phyloP scores from a whole-genome alignment of 2,797 vertebrate genomes.

The Thaleichthys pacificus region DNA sequence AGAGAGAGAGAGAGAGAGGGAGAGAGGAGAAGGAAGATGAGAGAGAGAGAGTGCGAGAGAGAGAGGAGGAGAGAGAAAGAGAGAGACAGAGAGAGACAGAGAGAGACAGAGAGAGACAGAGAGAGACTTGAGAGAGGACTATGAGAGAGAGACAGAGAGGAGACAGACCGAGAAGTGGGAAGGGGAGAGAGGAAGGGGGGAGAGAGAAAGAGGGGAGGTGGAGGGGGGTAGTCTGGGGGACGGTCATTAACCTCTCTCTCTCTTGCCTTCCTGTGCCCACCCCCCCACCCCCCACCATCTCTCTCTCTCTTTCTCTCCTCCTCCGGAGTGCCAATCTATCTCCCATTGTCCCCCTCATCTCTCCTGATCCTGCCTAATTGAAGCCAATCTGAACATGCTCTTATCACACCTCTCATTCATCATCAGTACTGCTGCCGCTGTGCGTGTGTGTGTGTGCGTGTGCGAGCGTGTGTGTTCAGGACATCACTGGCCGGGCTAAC shows the following conservation, averaged over 20 bases:
- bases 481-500: too few relatives aligned
- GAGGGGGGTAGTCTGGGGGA: not conserved
- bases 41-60: slow-evolving; percentile 1
- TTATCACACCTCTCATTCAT: slow-evolving; percentile 39
- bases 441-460: too few relatives aligned
- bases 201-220: slow-evolving; percentile 37
- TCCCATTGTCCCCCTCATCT: slow-evolving; percentile 68
- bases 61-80: not conserved
- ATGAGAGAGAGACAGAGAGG: slow-evolving; percentile 43
- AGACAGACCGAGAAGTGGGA: slow-evolving; percentile 4
- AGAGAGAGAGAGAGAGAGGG: slow-evolving; percentile 10
- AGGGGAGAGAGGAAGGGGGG: slow-evolving; percentile 6
- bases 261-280: slow-evolving; percentile 5
- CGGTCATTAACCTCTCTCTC: slow-evolving; percentile 4
- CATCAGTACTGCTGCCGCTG: not conserved
- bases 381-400: slow-evolving; percentile 61
- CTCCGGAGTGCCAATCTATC: slow-evolving; percentile 69
- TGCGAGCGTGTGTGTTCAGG: too few relatives aligned
- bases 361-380: slow-evolving; percentile 62
- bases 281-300: not conserved
- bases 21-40: not conserved
- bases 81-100: not conserved
- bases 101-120: slow-evolving; percentile 31
- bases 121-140: slow-evolving; percentile 7
- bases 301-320: slow-evolving; percentile 44